Evolutionary conservation across 2,113 vertebrate genomes (phyloP).

Genomic region (Bubo bubo): DNA sequence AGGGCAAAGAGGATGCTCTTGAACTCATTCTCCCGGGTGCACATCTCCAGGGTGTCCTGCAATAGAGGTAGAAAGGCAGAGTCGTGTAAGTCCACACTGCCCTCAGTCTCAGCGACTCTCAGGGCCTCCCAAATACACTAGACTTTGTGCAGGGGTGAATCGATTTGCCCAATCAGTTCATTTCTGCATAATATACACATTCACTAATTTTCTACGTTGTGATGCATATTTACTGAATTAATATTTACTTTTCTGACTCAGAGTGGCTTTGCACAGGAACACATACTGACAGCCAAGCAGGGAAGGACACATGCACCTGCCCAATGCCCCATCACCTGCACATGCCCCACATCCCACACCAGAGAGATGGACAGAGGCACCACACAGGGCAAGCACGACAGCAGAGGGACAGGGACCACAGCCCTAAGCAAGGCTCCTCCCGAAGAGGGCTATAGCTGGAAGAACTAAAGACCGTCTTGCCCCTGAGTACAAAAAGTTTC

Average conservation of each 20-base stretch:
- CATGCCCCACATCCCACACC: neutral
- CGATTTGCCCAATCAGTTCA: neutral
- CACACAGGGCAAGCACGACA: neutral
- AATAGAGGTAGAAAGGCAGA: neutral
- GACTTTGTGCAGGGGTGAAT: neutral
- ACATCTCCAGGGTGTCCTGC: constrained; percentile 94
- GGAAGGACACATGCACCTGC: neutral
- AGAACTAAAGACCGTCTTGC: neutral
- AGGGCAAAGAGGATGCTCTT: constrained; percentile 92
- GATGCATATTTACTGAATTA: neutral
- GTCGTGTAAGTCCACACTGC: neutral
- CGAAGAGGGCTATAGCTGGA: neutral
- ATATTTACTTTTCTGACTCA: neutral
- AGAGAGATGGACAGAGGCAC: neutral
- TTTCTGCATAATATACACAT: neutral
- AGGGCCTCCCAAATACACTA: rapidly evolving
- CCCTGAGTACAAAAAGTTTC: neutral
- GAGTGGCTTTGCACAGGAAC: neutral
- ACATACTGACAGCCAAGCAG: neutral
- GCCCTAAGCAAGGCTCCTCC: neutral
- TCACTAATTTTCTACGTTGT: neutral
- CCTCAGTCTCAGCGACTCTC: rapidly evolving
- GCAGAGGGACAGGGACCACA: rapidly evolving
- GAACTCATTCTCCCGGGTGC: constrained; percentile 88
- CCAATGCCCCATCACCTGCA: neutral